Evolutionary conservation across 2,113 vertebrate species (phyloP).

Genomic region (Sitta europaea): DNA sequence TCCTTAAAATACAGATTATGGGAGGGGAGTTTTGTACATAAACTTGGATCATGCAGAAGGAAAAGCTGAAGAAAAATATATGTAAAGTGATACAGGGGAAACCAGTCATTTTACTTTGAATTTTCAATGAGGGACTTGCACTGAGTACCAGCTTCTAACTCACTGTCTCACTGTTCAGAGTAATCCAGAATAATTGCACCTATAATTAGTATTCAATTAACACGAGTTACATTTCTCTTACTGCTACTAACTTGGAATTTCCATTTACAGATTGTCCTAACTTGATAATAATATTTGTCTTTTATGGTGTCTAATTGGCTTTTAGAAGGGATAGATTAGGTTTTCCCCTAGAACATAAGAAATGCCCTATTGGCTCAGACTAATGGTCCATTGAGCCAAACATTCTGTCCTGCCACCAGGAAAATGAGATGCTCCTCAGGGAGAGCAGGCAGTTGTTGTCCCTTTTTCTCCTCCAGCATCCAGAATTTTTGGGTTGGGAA

Average conservation of each 20-base stretch:
- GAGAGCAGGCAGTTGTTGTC: not conserved
- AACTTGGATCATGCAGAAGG: not conserved
- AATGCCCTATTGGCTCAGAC: not conserved
- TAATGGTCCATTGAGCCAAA: not conserved
- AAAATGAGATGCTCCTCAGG: not conserved
- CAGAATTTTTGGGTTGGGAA: not conserved
- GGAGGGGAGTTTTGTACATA: not conserved
- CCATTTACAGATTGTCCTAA: slow-evolving; percentile 48
- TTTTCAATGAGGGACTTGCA: slow-evolving; percentile 15
- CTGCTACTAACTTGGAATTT: slow-evolving; percentile 15
- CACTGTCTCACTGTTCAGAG: slow-evolving; percentile 5
- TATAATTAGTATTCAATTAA: slow-evolving; percentile 67
- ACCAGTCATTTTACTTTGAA: not conserved
- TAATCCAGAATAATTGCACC: slow-evolving; percentile 61
- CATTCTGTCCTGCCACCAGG: not conserved
- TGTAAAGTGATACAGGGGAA: not conserved
- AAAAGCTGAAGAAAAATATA: slow-evolving; percentile 32
- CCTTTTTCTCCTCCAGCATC: not conserved
- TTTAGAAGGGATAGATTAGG: slow-evolving; percentile 21
- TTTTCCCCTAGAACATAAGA: not conserved
- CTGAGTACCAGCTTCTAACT: not conserved
- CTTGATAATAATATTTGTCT: slow-evolving; percentile 8
- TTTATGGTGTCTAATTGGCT: slow-evolving; percentile 40
- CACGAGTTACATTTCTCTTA: slow-evolving; percentile 31
- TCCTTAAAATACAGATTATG: not conserved